Evolutionary conservation across 2,113 vertebrate genomes (phyloP), one percentile per base, ranked within the genome.

Genomic region (Melanerpes formicivorus): DNA sequence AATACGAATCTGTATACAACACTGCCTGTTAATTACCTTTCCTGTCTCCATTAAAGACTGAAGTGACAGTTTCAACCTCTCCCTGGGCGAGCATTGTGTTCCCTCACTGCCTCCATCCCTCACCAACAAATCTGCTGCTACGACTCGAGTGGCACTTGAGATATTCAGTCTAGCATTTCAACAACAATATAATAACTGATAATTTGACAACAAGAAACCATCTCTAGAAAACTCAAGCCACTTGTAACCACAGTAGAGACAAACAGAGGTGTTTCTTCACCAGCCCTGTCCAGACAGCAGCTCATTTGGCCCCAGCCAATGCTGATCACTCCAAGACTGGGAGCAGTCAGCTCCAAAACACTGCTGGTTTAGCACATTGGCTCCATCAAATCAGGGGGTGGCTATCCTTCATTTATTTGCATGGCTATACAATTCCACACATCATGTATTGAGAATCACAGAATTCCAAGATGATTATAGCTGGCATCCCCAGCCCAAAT

Each of bases 61-160:
- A 97, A 97, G 95, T 80, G 95, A 97, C 93, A 96, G 89, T 88
- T 94, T 96, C 95, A 97, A 82, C 96, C 85, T 97, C 95, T 97
- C 95, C 95, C 95, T 91, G 78, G 93, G 95, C 13, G 78, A 96
- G 96, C 91, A 78, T 96, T 94, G 90, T 87, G 81, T 90, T 94
- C 67, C 86, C 80, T 94, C 4, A 8, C 91, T 73, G 81, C 27
- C 95, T 94, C 72, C 94, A 42, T 40, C 69, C 18, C 83, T 72
- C 60, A 30, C 92, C 92, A 94, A 60, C 93, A 97, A 96, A 93
- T 93, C 95, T 95, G 89, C 93, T 3, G 83, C 90, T 95, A n/a
- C 93, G 87, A 67, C 84, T 96, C 94, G 82, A 97, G 93, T 89
- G 87, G 91, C 88, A 85, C 90, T 95, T 85, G 93, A 93, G 76